phyloP scores from a whole-genome alignment of 2,888 invertebrate species.

The Hoplodrina ambigua region DNA sequence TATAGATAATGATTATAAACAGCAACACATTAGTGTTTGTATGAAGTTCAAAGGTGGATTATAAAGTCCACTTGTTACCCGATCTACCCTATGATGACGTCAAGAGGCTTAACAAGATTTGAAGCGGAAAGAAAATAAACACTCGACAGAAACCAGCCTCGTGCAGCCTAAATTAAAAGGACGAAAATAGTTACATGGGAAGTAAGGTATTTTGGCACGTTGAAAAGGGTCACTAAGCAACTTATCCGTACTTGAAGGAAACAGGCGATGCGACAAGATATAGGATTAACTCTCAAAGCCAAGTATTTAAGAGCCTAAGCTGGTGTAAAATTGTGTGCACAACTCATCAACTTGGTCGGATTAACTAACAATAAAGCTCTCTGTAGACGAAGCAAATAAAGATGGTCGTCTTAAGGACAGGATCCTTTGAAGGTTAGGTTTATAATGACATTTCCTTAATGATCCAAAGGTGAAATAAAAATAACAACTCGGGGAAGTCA shows the following conservation, averaged over 20 bases:
- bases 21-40: conserved; percentile 31
- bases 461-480: conserved; percentile 9
- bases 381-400: conserved; percentile 32
- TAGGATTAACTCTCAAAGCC: conserved; percentile 37
- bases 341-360: conserved; percentile 49
- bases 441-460: conserved; percentile 9
- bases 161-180: conserved; percentile 17
- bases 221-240: conserved; percentile 20
- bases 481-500: neutral
- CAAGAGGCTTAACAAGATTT: conserved; percentile 27
- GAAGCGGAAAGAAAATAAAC: conserved; percentile 16
- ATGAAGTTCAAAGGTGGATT: conserved; percentile 55
- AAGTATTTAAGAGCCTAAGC: conserved; percentile 29
- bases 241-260: conserved; percentile 18
- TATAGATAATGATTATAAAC: conserved; percentile 39
- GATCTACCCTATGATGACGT: conserved; percentile 21
- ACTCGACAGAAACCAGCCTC: conserved; percentile 10
- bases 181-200: conserved; percentile 13
- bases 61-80: conserved; percentile 49
- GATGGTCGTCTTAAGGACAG: conserved; percentile 20
- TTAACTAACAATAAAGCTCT: conserved; percentile 49
- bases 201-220: conserved; percentile 9
- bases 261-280: conserved; percentile 26
- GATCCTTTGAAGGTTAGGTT: conserved; percentile 24
- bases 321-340: conserved; percentile 39